phyloP scores from a whole-genome alignment of 2,888 invertebrate genomes.

The Dynastes grantii region DNA sequence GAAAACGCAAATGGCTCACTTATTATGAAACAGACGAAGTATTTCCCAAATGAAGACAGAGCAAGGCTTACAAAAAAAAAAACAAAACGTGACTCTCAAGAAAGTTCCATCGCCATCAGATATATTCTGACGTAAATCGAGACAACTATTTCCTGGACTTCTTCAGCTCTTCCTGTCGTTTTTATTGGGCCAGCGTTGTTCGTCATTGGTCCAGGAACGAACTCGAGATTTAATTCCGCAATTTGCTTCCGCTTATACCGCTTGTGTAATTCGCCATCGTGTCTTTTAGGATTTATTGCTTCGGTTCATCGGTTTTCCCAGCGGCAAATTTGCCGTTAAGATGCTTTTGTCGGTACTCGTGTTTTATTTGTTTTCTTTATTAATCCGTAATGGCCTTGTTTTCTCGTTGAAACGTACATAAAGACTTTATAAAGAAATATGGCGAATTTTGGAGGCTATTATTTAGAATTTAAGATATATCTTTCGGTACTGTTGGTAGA shows the following conservation, averaged over 20 bases:
- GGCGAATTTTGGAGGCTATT: too few species aligned
- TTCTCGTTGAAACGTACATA: too few species aligned
- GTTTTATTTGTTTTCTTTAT: conserved; percentile 5
- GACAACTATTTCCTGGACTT: conserved; percentile 10
- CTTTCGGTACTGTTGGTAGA: too few species aligned
- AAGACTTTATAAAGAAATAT: too few species aligned
- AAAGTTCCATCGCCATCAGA: background rate
- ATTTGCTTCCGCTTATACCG: conserved; percentile 3
- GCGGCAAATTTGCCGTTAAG: background rate
- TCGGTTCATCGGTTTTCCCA: background rate
- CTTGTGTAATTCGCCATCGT: background rate
- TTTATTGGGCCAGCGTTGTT: too few species aligned
- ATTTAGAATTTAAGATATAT: too few species aligned
- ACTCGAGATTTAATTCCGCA: conserved; percentile 19
- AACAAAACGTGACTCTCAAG: too few species aligned
- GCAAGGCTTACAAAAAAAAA: too few species aligned
- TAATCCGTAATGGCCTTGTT: background rate
- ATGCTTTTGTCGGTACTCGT: background rate
- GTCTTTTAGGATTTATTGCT: conserved; percentile 10
- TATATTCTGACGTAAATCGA: conserved; percentile 14
- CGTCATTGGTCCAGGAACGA: background rate
- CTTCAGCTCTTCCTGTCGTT: background rate
- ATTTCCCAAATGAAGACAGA: too few species aligned
- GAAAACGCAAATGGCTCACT: too few species aligned
- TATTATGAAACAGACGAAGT: too few species aligned